Base-by-base conservation (phyloP, 2,888 invertebrate species). In the Alitta virens region DNA sequence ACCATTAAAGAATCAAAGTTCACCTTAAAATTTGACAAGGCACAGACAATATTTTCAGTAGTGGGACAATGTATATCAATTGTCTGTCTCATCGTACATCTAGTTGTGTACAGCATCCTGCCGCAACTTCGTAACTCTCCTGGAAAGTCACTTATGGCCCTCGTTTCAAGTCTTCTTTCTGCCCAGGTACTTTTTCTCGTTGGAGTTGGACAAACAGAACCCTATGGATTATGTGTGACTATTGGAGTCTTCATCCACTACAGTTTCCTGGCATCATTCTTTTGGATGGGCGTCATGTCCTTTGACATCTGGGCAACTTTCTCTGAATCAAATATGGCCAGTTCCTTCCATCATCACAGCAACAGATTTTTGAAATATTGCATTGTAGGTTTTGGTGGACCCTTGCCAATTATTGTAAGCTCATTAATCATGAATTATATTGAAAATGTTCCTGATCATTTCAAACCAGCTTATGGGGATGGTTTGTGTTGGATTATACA, bases 1-100 rank as follows among this genome's bases (percentile, higher is more conserved):
- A 7, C 33, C 12, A 12, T 5, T 7, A 12, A 7, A 33, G 33
- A 33, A 33, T 7, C 33, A 33, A 33, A 33, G 33, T 5, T 33
- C 12, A 12, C 12, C 12, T 12, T 33, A 33, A 33, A 33, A 33
- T 33, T 33, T 33, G 33, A 33, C 33, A 33, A 33, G 5, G 33
- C 33, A 5, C 33, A 33, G 12, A 33, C 33, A 33, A 33, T 46
- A 21, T 46, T 88, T 58, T 87, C 87, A n/a, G 81, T 88, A 52
- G 83, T 87, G 68, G 87, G 88, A 52, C 87, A 88, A 9, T 83
- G 88, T 16, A 87, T 85, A 9, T 85, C 85, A 0, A 77, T 84
- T 50, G 66, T 84, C 25, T 84, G 84, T 68, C 74, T 85, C 1
- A 60, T 81, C 21, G 66, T 83, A 2, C 85, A 85, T 66, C 73